A percentile compares a stretch with the other conserved stretches of the same genome.
Evolutionary conservation across 1,140 invertebrate species (phyloP).

Genomic region (Heliconius congener): DNA sequence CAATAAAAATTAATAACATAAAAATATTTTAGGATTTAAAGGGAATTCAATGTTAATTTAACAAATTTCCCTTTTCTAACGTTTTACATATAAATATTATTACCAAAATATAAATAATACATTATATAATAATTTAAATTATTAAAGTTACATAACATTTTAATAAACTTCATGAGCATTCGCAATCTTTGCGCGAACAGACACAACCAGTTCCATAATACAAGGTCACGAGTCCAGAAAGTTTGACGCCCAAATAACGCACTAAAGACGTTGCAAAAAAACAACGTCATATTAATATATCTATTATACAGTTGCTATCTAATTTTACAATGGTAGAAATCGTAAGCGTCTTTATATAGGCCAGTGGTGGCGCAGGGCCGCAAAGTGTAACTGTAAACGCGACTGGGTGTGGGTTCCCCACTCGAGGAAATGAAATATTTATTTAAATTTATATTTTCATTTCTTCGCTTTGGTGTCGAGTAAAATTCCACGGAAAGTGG

Average conservation of each 20-base stretch:
- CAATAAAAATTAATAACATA: no score
- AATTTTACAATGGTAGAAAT: background rate
- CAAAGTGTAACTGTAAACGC: no score
- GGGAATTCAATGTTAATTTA: no score
- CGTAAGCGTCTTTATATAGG: background rate
- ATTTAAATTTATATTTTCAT: no score
- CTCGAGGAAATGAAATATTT: no score
- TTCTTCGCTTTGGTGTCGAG: no score
- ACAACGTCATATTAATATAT: background rate
- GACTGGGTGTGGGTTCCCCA: no score
- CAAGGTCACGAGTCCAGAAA: constrained; percentile 33
- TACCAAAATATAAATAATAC: no score
- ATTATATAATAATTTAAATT: background rate
- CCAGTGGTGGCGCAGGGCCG: no score
- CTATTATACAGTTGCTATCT: background rate
- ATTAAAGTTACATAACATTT: background rate
- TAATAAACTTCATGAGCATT: background rate
- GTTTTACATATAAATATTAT: background rate
- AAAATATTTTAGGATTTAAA: no score
- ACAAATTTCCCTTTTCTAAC: background rate
- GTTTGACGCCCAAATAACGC: constrained; percentile 28
- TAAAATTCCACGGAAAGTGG: no score
- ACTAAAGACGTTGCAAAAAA: background rate
- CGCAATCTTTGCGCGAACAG: background rate
- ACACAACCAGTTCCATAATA: constrained; percentile 15